Conservation (phyloP, 1,140 invertebrate species). For the Cotesia typhae region DNA sequence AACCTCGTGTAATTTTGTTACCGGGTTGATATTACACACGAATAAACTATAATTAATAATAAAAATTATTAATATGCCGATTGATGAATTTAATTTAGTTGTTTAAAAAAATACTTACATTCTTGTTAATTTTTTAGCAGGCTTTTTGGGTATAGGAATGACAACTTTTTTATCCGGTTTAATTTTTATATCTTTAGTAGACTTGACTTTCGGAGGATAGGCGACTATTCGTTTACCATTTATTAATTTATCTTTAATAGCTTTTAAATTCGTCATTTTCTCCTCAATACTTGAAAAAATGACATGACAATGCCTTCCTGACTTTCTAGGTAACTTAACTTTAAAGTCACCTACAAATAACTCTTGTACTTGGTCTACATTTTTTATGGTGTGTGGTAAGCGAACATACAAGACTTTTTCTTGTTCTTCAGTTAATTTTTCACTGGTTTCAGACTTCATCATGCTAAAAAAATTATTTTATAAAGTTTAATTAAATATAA, state of each 20-base stretch:
- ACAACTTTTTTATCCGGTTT: slow-evolving; percentile 43
- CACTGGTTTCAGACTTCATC: no score
- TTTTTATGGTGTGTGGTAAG: slow-evolving; percentile 47
- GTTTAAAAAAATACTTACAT: slow-evolving; percentile 39
- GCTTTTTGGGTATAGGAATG: slow-evolving; percentile 35
- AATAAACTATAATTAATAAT: slow-evolving; percentile 43
- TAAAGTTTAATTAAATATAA: no score
- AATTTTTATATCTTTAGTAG: slow-evolving; percentile 19
- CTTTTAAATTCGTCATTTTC: slow-evolving; percentile 46
- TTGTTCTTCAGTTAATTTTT: slow-evolving; percentile 37
- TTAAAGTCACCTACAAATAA: slow-evolving; percentile 50
- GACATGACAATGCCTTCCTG: slow-evolving; percentile 50
- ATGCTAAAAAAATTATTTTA: no score
- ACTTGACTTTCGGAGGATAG: slow-evolving; percentile 16
- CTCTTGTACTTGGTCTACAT: slow-evolving; percentile 44
- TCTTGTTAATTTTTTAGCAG: slow-evolving; percentile 35
- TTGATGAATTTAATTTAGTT: background rate
- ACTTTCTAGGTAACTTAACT: slow-evolving; percentile 50
- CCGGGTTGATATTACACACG: slow-evolving; percentile 45
- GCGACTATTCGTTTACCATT: slow-evolving; percentile 49
- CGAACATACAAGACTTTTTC: slow-evolving; percentile 50
- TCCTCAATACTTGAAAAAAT: slow-evolving; percentile 48
- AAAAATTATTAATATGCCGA: background rate
- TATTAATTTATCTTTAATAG: slow-evolving; percentile 39
- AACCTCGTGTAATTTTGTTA: slow-evolving; percentile 30